These are phyloP conservation scores for Drosophila fungiperda DNA, from an alignment of 2,888 invertebrate species.

Conservation along the genomic window DNA sequence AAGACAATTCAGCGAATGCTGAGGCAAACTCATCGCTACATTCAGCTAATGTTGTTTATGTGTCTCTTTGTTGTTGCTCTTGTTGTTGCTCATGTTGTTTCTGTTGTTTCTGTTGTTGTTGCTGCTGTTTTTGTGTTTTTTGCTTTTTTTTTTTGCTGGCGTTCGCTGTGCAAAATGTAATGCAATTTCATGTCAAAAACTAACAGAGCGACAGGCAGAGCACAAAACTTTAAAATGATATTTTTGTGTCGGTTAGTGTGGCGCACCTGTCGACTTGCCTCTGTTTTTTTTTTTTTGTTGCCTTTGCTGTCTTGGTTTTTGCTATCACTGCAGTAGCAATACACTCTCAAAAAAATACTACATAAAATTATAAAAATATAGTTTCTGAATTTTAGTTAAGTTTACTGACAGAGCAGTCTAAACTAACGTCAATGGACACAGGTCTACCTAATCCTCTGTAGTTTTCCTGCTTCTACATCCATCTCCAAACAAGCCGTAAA, in stretches of 20 bases:
- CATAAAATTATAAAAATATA: background rate
- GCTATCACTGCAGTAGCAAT: constrained; percentile 63
- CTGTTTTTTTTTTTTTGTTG: constrained; percentile 26
- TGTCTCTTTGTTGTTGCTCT: background rate
- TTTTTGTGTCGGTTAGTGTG: constrained; percentile 75
- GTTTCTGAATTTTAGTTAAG: background rate
- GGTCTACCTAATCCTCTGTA: background rate
- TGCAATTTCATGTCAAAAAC: constrained; percentile 80
- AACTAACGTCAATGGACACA: background rate
- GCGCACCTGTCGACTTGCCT: constrained; percentile 67
- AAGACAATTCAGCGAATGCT: constrained; percentile 70
- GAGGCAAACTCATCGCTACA: constrained; percentile 45
- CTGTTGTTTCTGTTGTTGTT: constrained; percentile 7
- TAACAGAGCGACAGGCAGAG: constrained; percentile 75
- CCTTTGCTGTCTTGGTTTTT: constrained; percentile 63
- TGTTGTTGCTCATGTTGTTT: constrained; percentile 13
- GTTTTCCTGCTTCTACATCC: background rate
- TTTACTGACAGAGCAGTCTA: background rate
- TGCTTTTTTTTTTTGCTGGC: constrained; percentile 31
- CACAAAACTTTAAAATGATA: constrained; percentile 77
- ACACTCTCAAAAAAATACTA: constrained; percentile 6
- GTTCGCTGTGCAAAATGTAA: constrained; percentile 70
- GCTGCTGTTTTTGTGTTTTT: background rate
- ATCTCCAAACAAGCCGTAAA: background rate
- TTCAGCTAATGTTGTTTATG: constrained; percentile 20